phyloP scores from a whole-genome alignment of 2,113 vertebrate genomes.

The Vulpes ferrilata region DNA sequence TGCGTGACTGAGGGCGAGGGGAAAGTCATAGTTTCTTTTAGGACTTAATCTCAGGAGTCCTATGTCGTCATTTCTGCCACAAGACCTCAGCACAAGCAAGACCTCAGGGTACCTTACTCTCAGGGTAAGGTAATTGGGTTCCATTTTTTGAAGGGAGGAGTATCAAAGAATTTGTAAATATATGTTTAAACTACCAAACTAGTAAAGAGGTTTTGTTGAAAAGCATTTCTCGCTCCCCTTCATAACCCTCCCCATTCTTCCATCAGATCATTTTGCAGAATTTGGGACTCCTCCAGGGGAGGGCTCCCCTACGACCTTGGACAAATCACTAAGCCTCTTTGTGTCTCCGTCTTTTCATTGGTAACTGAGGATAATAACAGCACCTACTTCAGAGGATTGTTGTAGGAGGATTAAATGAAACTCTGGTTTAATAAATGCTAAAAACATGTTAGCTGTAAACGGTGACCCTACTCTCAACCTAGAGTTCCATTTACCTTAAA shows the following conservation, averaged over 20 bases:
- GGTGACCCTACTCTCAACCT: neutral
- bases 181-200: slow-evolving; percentile 20
- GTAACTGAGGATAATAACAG: neutral
- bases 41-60: neutral
- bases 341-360: neutral
- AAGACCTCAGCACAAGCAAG: neutral
- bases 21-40: neutral
- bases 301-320: neutral
- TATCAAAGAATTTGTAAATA: neutral
- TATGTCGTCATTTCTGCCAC: neutral
- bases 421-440: neutral
- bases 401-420: neutral
- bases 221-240: neutral
- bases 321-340: neutral
- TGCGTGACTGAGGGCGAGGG: neutral
- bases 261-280: neutral
- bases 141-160: neutral
- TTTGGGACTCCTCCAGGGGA: neutral
- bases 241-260: neutral
- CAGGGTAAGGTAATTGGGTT: neutral
- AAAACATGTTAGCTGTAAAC: neutral
- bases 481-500: neutral
- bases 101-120: neutral
- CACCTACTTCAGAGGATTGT: neutral
- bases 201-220: neutral